Evolutionary conservation across 2,113 vertebrate genomes (phyloP).

Genomic region (Odocoileus virginianus): DNA sequence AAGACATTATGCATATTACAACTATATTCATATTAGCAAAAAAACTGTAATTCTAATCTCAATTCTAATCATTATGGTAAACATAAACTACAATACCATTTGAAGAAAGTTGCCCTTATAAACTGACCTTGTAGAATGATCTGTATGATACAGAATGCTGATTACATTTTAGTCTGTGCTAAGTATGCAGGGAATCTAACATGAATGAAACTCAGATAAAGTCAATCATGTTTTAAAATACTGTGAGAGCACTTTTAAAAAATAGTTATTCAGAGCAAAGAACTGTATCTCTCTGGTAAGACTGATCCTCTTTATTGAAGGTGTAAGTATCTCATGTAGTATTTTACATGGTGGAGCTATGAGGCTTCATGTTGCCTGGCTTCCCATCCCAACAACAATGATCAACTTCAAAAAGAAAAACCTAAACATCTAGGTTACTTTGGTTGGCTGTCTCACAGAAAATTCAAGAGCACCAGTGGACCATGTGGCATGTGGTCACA

Average conservation of each 20-base stretch:
- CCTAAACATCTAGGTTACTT: background rate
- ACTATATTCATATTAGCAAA: background rate
- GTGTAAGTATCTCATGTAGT: background rate
- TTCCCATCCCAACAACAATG: background rate
- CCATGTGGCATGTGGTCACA: background rate
- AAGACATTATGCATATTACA: background rate
- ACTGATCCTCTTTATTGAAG: background rate
- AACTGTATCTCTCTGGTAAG: background rate
- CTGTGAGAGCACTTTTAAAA: background rate
- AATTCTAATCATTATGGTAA: background rate
- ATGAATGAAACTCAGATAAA: background rate
- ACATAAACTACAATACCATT: background rate
- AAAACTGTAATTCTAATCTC: background rate
- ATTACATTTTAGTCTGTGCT: background rate
- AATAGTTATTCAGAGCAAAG: slow-evolving; percentile 24
- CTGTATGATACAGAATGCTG: background rate
- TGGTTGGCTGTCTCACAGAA: background rate
- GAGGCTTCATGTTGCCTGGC: slow-evolving; percentile 1
- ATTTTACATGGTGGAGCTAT: slow-evolving; percentile 16
- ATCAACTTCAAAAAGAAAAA: background rate
- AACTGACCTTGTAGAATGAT: background rate
- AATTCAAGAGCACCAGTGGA: background rate
- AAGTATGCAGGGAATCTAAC: background rate
- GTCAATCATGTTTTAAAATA: background rate
- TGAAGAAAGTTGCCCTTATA: background rate